Evolutionary conservation across 1,140 invertebrate species (phyloP).

Genomic region (Drosophila kanapiae): DNA sequence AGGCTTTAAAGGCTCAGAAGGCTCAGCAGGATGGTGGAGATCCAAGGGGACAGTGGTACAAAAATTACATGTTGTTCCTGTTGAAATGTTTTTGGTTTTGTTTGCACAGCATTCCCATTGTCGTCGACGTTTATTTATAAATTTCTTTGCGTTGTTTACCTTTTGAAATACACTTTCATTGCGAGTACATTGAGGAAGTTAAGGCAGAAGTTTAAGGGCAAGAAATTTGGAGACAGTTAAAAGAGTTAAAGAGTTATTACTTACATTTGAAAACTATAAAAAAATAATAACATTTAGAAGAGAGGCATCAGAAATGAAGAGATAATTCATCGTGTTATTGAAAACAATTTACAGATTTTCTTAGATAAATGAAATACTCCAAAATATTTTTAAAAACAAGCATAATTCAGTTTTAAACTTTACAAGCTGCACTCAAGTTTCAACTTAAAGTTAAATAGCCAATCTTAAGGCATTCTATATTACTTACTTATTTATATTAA

Average conservation of each 20-base stretch:
- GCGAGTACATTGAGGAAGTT: background rate
- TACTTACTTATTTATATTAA: background rate
- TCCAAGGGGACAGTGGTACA: slow-evolving; percentile 45
- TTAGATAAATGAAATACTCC: too few relatives aligned
- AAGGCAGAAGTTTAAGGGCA: too few relatives aligned
- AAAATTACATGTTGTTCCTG: slow-evolving; percentile 83
- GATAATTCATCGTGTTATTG: too few relatives aligned
- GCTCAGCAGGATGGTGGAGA: slow-evolving; percentile 11
- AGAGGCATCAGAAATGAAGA: too few relatives aligned
- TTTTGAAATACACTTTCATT: slow-evolving; percentile 46
- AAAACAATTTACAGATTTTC: too few relatives aligned
- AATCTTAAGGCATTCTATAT: background rate
- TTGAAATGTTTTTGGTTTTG: slow-evolving; percentile 77
- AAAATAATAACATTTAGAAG: background rate
- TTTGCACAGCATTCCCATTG: slow-evolving; percentile 72
- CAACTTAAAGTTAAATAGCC: background rate
- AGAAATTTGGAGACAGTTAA: too few relatives aligned
- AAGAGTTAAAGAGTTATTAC: too few relatives aligned
- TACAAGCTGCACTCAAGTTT: too few relatives aligned
- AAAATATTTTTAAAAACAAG: too few relatives aligned
- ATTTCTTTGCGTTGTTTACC: slow-evolving; percentile 47
- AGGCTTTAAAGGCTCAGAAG: slow-evolving; percentile 31
- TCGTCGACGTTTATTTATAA: slow-evolving; percentile 79
- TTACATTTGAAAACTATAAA: background rate
- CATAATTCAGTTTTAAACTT: too few relatives aligned